These are phyloP conservation scores for Melolontha melolontha DNA, from an alignment of 2,888 invertebrate genomes.

Conservation along the genomic window DNA sequence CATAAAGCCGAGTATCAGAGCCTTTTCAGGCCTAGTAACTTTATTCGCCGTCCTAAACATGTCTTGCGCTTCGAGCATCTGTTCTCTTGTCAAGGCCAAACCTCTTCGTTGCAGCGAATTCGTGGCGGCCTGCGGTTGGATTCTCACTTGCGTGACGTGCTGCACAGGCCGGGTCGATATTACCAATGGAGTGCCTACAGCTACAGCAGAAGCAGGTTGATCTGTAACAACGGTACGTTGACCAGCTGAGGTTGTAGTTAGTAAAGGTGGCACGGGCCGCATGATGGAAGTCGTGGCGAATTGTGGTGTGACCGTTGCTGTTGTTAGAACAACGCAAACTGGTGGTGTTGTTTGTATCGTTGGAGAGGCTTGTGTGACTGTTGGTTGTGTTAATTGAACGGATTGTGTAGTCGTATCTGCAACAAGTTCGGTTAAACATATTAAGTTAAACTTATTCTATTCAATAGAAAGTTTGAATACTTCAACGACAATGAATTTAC, in stretches of 20 bases:
- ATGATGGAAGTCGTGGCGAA: conserved; percentile 52
- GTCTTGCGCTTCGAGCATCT: conserved; percentile 96
- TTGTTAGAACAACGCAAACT: conserved; percentile 57
- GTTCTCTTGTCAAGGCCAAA: conserved; percentile 87
- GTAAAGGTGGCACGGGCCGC: conserved; percentile 61
- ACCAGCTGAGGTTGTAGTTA: conserved; percentile 51
- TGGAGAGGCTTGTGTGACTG: conserved; percentile 38
- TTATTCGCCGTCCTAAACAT: conserved; percentile 97
- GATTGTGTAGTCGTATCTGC: conserved; percentile 52
- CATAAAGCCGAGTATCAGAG: conserved; percentile 97
- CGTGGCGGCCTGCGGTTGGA: conserved; percentile 68
- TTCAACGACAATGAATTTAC: too few relatives aligned
- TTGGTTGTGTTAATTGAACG: conserved; percentile 39
- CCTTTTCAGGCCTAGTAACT: conserved; percentile 96
- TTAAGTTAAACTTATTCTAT: too few relatives aligned
- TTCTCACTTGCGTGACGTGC: conserved; percentile 70
- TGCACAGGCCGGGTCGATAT: conserved; percentile 64
- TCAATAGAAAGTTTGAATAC: too few relatives aligned
- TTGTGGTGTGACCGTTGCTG: conserved; percentile 62
- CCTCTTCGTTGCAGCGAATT: conserved; percentile 73
- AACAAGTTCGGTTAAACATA: conserved; percentile 34
- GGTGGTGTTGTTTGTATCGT: conserved; percentile 39
- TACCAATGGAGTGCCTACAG: conserved; percentile 68
- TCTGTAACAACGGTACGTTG: conserved; percentile 59
- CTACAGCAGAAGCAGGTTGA: conserved; percentile 52